Percentiles rank a stretch among this genome's conserved stretches.
Conservation (phyloP, 2,113 vertebrate species). For the Rhinogobius similis region DNA sequence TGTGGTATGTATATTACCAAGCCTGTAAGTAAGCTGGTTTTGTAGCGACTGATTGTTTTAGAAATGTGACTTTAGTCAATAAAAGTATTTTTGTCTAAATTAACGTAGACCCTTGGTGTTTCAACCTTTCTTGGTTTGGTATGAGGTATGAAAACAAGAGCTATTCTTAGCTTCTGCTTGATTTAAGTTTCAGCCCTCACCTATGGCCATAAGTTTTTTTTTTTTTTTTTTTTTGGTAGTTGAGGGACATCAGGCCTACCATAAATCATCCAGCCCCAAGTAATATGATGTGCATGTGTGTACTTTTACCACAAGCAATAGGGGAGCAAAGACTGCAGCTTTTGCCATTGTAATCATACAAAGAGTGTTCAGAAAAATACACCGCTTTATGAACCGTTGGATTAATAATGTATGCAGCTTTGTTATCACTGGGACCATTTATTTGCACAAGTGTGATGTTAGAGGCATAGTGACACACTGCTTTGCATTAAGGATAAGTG, state of each 20-base stretch:
- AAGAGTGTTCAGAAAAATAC: slow-evolving; percentile 14
- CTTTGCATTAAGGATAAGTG: slow-evolving; percentile 5
- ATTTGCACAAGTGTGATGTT: slow-evolving; percentile 26
- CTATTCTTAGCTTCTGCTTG: slow-evolving; percentile 9
- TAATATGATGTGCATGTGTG: neutral
- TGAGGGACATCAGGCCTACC: neutral
- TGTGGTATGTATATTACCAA: neutral
- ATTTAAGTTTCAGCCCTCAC: neutral
- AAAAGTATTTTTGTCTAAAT: slow-evolving; percentile 20
- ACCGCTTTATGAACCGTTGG: slow-evolving; percentile 15
- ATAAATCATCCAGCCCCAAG: neutral
- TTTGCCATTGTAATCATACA: neutral
- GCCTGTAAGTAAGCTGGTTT: slow-evolving; percentile 22
- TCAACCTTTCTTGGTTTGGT: slow-evolving; percentile 14
- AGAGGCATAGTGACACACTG: slow-evolving; percentile 6
- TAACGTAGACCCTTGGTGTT: neutral
- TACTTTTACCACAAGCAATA: neutral
- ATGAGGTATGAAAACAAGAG: slow-evolving; percentile 3
- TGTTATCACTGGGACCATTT: slow-evolving; percentile 64
- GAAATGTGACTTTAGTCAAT: slow-evolving; percentile 18
- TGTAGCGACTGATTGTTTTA: neutral
- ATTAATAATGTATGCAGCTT: slow-evolving; percentile 4
- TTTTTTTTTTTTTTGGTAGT: slow-evolving; percentile 4
- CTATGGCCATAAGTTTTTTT: neutral
- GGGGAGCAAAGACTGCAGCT: neutral